Evolutionary conservation across 2,113 vertebrate genomes (phyloP).

Genomic region (Azemiops feae): DNA sequence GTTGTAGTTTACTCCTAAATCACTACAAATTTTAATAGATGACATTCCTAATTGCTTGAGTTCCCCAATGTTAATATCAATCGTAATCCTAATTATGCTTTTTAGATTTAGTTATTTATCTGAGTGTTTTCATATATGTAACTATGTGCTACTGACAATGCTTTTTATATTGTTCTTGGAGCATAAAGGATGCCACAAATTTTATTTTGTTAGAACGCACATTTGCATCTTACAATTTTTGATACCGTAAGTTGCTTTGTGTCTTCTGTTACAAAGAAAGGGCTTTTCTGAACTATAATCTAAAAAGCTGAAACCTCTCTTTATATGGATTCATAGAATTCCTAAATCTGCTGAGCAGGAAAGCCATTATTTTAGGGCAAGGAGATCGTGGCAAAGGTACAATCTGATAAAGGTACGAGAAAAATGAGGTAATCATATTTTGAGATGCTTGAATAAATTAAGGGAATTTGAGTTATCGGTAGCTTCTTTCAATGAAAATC

Average conservation of each 20-base stretch:
- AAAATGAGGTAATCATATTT: neutral
- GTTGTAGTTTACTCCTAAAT: neutral
- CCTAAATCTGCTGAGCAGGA: neutral
- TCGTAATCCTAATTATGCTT: neutral
- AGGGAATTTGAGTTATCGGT: neutral
- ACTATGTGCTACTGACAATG: neutral
- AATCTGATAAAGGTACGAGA: neutral
- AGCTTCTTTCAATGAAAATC: neutral
- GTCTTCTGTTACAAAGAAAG: neutral
- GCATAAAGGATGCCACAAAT: neutral
- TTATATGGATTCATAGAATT: neutral
- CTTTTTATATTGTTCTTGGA: neutral
- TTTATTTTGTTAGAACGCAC: neutral
- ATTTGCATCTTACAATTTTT: neutral
- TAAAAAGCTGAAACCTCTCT: neutral
- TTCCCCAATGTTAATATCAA: neutral
- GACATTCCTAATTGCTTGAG: neutral
- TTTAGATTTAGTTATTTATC: neutral
- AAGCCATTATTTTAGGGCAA: neutral
- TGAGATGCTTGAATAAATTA: neutral
- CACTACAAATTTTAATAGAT: neutral
- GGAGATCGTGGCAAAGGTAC: neutral
- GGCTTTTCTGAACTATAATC: neutral
- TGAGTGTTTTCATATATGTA: neutral
- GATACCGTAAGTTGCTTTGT: neutral